phyloP scores from a whole-genome alignment of 2,888 invertebrate genomes.

The Leptopterna dolabrata region DNA sequence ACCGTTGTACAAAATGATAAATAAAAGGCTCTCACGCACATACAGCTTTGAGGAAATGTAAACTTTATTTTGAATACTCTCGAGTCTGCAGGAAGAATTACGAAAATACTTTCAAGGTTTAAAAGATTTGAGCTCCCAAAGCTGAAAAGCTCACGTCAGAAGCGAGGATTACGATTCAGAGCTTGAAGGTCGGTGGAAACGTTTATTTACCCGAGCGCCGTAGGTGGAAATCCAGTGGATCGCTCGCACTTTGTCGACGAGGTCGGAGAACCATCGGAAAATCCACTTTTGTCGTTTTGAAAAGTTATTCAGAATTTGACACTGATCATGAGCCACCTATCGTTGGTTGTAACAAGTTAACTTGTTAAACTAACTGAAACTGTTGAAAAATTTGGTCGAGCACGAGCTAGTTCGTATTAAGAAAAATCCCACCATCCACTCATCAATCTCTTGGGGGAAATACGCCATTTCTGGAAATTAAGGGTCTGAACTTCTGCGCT shows the following conservation, averaged over 20 bases:
- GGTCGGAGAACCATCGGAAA: not conserved
- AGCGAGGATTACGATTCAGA: not conserved
- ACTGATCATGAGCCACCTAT: too few relatives aligned
- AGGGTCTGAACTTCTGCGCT: too few relatives aligned
- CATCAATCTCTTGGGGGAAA: too few relatives aligned
- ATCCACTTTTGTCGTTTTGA: not conserved
- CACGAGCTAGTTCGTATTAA: too few relatives aligned
- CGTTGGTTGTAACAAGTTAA: too few relatives aligned
- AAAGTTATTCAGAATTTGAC: too few relatives aligned
- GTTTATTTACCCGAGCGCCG: not conserved
- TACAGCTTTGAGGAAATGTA: not conserved
- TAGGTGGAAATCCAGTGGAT: not conserved
- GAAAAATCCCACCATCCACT: too few relatives aligned
- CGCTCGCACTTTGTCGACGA: not conserved
- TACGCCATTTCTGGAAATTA: too few relatives aligned
- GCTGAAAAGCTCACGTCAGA: not conserved
- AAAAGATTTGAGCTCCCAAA: not conserved
- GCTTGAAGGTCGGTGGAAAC: not conserved
- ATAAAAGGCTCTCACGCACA: not conserved
- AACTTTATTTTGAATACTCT: not conserved
- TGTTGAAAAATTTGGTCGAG: too few relatives aligned
- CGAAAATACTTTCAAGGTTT: not conserved
- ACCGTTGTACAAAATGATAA: too few relatives aligned
- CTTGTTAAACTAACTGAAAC: too few relatives aligned
- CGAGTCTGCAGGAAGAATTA: not conserved